A percentile compares a stretch with the other conserved stretches of the same genome.
Evolutionary conservation across 2,797 vertebrate species (phyloP).

Genomic region (Microctenopoma lineatum): DNA sequence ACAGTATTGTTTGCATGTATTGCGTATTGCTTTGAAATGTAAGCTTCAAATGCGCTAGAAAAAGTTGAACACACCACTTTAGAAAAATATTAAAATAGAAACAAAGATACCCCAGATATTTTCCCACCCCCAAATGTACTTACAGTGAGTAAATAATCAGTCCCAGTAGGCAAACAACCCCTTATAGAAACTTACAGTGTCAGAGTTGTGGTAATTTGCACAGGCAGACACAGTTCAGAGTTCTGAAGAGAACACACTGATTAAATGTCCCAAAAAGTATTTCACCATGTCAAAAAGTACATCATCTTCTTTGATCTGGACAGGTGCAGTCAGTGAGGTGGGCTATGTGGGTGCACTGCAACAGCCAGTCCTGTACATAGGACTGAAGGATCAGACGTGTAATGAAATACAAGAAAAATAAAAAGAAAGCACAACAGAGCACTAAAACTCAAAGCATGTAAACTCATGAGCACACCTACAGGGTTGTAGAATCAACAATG

Average conservation of each 20-base stretch:
- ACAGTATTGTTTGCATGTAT: constrained; percentile 53
- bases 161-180: background rate
- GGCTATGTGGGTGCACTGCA: constrained; percentile 78
- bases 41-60: constrained; percentile 68
- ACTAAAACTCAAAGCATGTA: constrained; percentile 65
- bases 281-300: constrained; percentile 2
- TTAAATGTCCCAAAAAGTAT: constrained; percentile 16
- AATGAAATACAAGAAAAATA: constrained; percentile 32
- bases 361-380: constrained; percentile 67
- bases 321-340: constrained; percentile 49
- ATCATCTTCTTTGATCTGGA: constrained; percentile 37
- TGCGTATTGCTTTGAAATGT: constrained; percentile 67
- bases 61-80: constrained; percentile 67
- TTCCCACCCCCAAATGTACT: constrained; percentile 24
- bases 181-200: constrained; percentile 23
- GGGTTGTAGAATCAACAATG: constrained; percentile 34
- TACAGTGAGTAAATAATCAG: constrained; percentile 11
- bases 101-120: constrained; percentile 44
- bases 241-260: constrained; percentile 14
- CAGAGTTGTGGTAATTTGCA: constrained; percentile 43
- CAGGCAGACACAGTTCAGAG: constrained; percentile 31
- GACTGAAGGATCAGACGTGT: constrained; percentile 78
- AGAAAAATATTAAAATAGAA: constrained; percentile 83
- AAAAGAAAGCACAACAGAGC: constrained; percentile 61
- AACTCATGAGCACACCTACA: constrained; percentile 59